Percentiles rank a stretch among this genome's conserved stretches.
phyloP scores from a whole-genome alignment of 2,113 vertebrate species.

The Atrichornis clamosus region DNA sequence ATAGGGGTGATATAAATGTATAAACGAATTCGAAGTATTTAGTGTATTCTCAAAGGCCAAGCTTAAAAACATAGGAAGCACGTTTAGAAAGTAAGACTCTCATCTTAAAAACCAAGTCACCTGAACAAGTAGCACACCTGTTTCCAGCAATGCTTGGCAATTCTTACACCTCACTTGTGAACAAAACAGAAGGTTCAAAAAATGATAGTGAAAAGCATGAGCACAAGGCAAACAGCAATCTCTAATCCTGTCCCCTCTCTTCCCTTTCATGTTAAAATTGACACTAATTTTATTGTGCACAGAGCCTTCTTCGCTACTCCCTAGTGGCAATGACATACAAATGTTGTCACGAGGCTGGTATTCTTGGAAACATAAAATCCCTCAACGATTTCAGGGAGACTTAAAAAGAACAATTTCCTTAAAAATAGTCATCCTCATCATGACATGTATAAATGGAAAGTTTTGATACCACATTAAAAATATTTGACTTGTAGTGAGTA shows the following conservation, averaged over 20 bases:
- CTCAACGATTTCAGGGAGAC: background rate
- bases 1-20: background rate
- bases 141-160: background rate
- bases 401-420: slow-evolving; percentile 34
- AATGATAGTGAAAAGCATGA: background rate
- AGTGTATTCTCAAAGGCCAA: background rate
- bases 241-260: background rate
- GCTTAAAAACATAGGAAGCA: background rate
- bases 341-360: background rate
- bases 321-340: background rate
- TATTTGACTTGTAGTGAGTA: slow-evolving; percentile 27
- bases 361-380: background rate
- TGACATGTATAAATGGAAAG: background rate
- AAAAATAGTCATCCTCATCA: background rate
- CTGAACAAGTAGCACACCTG: background rate
- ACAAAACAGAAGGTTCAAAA: background rate
- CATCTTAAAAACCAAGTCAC: background rate
- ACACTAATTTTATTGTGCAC: background rate
- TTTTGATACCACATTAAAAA: slow-evolving; percentile 41
- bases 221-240: background rate
- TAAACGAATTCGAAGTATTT: background rate
- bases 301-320: background rate
- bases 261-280: background rate
- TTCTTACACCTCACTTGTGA: background rate
- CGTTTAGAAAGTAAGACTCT: background rate